Evolutionary conservation across 2,888 invertebrate genomes (phyloP).

Genomic region (Uropetala carovei): DNA sequence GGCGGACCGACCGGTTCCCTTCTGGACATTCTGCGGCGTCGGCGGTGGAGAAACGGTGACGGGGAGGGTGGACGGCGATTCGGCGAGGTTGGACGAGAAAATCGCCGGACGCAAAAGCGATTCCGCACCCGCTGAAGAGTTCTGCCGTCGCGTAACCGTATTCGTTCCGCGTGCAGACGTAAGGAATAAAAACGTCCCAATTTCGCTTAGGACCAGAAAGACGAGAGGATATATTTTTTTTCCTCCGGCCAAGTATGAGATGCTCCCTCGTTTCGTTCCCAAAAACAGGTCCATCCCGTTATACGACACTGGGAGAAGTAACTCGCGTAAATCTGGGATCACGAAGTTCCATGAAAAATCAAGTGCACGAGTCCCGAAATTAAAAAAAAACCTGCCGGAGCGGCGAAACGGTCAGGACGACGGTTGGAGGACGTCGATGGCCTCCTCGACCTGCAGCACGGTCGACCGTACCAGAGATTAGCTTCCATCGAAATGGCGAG

Average conservation of each 20-base stretch:
- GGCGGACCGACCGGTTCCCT: neutral
- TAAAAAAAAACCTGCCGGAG: too few relatives aligned
- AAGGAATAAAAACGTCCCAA: neutral
- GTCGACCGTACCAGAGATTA: too few relatives aligned
- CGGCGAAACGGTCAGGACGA: too few relatives aligned
- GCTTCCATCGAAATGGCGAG: too few relatives aligned
- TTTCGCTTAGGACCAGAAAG: neutral
- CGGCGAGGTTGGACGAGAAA: neutral
- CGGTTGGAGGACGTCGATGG: too few relatives aligned
- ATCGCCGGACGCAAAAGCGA: neutral
- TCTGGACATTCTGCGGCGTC: neutral
- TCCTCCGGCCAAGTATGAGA: too few relatives aligned
- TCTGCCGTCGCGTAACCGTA: neutral
- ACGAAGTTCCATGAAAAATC: neutral
- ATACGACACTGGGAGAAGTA: neutral
- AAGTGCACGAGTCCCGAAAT: neutral
- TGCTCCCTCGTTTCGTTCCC: neutral
- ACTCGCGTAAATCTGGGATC: neutral
- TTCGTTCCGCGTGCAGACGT: neutral
- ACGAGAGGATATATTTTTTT: too few relatives aligned
- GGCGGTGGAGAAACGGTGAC: neutral
- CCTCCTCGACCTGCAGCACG: too few relatives aligned
- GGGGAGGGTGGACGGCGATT: neutral
- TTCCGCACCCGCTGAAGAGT: too few relatives aligned
- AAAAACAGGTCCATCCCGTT: constrained; percentile 23